Evolutionary conservation across 37 sponge, comb jelly and placozoan species (phyloP), one percentile per base, ranked within the genome.

Genomic region (Halichondria panicea): DNA sequence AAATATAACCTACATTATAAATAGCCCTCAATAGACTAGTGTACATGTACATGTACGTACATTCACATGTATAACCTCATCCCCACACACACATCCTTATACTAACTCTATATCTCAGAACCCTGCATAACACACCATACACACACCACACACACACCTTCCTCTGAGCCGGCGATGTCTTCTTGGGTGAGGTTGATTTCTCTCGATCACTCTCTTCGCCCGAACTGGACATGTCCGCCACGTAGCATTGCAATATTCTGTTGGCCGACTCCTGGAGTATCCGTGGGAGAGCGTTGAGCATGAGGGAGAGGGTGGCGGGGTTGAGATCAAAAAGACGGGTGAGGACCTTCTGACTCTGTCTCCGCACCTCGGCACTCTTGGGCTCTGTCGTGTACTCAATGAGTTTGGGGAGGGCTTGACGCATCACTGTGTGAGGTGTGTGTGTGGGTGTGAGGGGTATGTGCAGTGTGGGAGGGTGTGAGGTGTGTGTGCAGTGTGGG

Each of bases 361-460:
- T 75, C 44, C 91, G 65, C 3, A 94, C 57, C 50, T 86, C 95
- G 1, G 59, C 76, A 72, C 91, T 94, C 62, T 87, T 87, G 13
- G 91, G 91, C 43, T 94, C 95, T 11, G 71, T 55, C 1, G 85
- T 86, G 61, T 83, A 44, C 45, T 64, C 55, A 28, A 94, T 46
- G 0, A 94, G 61, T 35, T 78, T 89, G 8, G 76, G 28, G 27
- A 93, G 31, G 13, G 86, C 87, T 45, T 81, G 87, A 31, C 87
- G 46, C n/a, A 66, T 88, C 1, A 88, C 93, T 78, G 77, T 22
- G 11, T 4, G 71, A n/a, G n/a, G 60, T 58, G 25, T 24, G 25
- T 48, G 13, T 13, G 13, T 13, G 9, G 13, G 50, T 48, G 31
- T 6, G 63, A 19, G 31, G 34, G 3, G 35, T 22, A 15, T 19